These are phyloP conservation scores for Drosophila fungiperda DNA, from an alignment of 2,888 invertebrate genomes.

Conservation along the genomic window DNA sequence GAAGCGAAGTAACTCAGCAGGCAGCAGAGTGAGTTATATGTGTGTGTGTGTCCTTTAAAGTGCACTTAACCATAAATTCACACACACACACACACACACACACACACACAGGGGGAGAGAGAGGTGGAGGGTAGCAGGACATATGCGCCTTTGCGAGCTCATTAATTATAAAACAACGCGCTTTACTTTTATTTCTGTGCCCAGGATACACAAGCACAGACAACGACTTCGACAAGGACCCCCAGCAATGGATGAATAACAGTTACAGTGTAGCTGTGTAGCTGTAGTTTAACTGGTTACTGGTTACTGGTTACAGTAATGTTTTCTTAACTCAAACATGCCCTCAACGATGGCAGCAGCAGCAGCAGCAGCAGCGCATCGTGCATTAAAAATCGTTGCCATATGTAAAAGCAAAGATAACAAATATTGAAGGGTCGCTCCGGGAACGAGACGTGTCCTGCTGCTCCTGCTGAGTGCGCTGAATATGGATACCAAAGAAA, in stretches of 20 bases:
- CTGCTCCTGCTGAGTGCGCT: slow-evolving; percentile 1
- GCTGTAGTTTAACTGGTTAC: slow-evolving; percentile 54
- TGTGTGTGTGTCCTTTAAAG: slow-evolving; percentile 77
- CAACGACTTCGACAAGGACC: slow-evolving; percentile 26
- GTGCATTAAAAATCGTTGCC: slow-evolving; percentile 77
- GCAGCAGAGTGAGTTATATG: slow-evolving; percentile 72
- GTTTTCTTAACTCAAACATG: slow-evolving; percentile 80
- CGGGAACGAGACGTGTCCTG: slow-evolving; percentile 3
- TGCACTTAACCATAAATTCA: slow-evolving; percentile 81
- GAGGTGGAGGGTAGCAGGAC: slow-evolving; percentile 12
- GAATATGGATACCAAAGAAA: slow-evolving; percentile 3
- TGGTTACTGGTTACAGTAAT: slow-evolving; percentile 59
- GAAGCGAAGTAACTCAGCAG: slow-evolving; percentile 65
- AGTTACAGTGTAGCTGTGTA: slow-evolving; percentile 53
- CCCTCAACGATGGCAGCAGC: slow-evolving; percentile 42
- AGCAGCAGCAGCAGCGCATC: slow-evolving; percentile 36
- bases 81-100: slow-evolving; percentile 27
- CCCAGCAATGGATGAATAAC: slow-evolving; percentile 47
- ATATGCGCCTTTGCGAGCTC: slow-evolving; percentile 69
- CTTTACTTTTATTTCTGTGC: slow-evolving; percentile 67
- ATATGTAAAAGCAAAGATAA: slow-evolving; percentile 78
- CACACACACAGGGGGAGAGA: neutral
- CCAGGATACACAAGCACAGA: slow-evolving; percentile 26
- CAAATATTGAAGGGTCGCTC: slow-evolving; percentile 42
- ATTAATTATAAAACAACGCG: slow-evolving; percentile 81